phyloP scores from a whole-genome alignment of 2,113 vertebrate species.

The Tonatia bakeri region DNA sequence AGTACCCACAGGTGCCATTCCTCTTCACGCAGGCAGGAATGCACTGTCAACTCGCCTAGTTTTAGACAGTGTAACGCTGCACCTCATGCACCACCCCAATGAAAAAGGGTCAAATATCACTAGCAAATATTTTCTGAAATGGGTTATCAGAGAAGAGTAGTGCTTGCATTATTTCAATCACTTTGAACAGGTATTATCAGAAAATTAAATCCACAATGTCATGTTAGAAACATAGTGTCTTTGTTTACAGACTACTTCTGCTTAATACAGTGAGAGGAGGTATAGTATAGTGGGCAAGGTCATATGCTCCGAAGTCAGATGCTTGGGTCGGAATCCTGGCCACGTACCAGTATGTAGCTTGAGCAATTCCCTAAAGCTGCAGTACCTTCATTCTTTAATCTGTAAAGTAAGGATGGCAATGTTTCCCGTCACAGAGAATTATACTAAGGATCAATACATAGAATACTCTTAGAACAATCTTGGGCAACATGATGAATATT shows the following conservation, averaged over 20 bases:
- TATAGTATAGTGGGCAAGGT: background rate
- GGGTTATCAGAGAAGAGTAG: background rate
- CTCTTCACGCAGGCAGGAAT: background rate
- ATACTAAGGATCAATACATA: background rate
- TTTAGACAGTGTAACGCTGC: background rate
- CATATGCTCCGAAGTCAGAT: background rate
- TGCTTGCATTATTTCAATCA: background rate
- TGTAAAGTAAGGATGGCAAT: background rate
- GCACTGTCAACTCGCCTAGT: background rate
- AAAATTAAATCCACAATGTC: background rate
- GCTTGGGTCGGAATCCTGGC: background rate
- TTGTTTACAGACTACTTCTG: background rate
- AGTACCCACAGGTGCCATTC: background rate
- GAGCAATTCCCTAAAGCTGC: background rate
- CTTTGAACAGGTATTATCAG: background rate
- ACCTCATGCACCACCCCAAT: background rate
- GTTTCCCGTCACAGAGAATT: background rate
- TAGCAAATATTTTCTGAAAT: background rate
- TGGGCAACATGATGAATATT: background rate
- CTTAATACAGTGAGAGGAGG: background rate
- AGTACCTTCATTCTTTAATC: background rate
- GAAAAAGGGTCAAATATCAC: background rate
- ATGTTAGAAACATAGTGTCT: background rate
- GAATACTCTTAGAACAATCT: background rate
- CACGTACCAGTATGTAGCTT: background rate